Conservation (phyloP, 2,888 invertebrate genomes). For the Xestoiulus laeticollis region DNA sequence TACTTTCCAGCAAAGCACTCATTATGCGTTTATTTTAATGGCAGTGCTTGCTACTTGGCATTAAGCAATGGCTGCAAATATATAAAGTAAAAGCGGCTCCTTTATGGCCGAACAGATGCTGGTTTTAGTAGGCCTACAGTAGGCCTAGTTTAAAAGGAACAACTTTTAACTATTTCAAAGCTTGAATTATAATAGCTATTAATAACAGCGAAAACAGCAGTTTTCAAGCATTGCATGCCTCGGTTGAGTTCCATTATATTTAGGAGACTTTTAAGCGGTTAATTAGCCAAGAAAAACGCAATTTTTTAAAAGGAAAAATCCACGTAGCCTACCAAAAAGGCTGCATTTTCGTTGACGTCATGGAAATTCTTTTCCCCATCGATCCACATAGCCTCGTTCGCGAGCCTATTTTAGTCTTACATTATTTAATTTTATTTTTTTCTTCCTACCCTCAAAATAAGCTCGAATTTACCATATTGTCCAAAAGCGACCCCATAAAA, state of each 20-base stretch:
- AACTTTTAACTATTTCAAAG: neutral
- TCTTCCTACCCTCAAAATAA: neutral
- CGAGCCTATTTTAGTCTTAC: neutral
- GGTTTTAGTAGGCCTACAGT: neutral
- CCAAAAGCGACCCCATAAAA: neutral
- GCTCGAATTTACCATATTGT: neutral
- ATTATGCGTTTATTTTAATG: neutral
- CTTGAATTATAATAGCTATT: neutral
- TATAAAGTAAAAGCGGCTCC: neutral
- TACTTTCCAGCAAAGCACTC: neutral
- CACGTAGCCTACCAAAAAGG: neutral
- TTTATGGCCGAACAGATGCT: neutral
- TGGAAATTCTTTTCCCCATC: conserved; percentile 36
- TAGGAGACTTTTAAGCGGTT: neutral
- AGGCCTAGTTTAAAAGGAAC: neutral
- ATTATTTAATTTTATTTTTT: neutral
- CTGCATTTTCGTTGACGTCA: conserved; percentile 34
- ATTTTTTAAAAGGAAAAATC: neutral
- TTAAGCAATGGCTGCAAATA: neutral
- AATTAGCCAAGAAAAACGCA: neutral
- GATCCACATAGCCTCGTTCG: conserved; percentile 23
- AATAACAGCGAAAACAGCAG: neutral
- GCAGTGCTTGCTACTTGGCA: neutral
- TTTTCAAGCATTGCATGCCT: neutral
- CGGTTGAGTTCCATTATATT: neutral